Conservation (phyloP, 2,888 invertebrate genomes). For the Nomada fucata region DNA sequence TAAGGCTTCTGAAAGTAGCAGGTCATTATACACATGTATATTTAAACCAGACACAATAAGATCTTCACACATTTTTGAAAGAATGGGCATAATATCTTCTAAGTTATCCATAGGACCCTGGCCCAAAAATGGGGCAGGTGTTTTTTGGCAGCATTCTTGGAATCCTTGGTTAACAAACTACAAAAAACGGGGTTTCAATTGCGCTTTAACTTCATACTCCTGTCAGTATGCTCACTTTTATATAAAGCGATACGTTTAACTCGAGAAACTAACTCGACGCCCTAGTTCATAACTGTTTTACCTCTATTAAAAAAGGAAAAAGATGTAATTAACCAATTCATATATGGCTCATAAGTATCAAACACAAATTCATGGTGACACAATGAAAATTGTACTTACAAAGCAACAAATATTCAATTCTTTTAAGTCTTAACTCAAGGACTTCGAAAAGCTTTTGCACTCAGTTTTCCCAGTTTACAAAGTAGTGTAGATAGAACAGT, state of each 20-base stretch:
- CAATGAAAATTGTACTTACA: too few species aligned
- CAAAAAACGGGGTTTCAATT: conserved; percentile 1
- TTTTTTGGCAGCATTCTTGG: conserved; percentile 57
- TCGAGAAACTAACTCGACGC: too few species aligned
- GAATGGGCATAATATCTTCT: conserved; percentile 64
- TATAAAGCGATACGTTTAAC: not conserved
- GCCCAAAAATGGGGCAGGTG: conserved; percentile 76
- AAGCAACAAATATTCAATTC: too few species aligned
- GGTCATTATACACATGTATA: conserved; percentile 68
- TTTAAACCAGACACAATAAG: conserved; percentile 77
- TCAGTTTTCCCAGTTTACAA: too few species aligned
- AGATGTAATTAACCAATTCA: too few species aligned
- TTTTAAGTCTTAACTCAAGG: too few species aligned
- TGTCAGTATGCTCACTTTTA: not conserved
- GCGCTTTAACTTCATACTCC: not conserved
- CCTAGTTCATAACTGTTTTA: too few species aligned
- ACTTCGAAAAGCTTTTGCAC: too few species aligned
- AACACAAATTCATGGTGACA: too few species aligned
- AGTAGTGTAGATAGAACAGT: too few species aligned
- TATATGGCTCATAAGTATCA: too few species aligned
- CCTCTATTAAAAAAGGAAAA: too few species aligned
- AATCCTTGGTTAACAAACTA: conserved; percentile 75
- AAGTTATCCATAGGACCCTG: conserved; percentile 70
- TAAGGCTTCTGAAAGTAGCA: conserved; percentile 75
- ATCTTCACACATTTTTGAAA: conserved; percentile 67